Evolutionary conservation across 2,888 invertebrate genomes (phyloP).

Genomic region (Stegana nigrithorax): DNA sequence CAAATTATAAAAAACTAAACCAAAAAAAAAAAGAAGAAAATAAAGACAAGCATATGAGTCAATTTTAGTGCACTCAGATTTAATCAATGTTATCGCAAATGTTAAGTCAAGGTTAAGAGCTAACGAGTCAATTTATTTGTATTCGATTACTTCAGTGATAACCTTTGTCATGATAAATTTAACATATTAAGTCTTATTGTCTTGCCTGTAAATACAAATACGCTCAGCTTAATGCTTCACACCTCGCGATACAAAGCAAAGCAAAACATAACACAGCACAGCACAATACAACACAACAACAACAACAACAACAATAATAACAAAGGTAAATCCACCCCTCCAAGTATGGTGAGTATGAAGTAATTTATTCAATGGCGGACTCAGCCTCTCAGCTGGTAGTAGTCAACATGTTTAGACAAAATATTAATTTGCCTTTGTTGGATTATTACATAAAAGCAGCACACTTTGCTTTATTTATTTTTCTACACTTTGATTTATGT

Average conservation of each 20-base stretch:
- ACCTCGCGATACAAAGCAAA: neutral
- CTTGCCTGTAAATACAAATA: neutral
- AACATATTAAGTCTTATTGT: conserved; percentile 3
- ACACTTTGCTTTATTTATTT: no score
- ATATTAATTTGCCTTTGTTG: conserved; percentile 6
- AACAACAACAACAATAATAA: neutral
- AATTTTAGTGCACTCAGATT: no score
- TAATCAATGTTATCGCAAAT: no score
- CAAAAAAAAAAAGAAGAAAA: no score
- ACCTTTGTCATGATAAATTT: neutral
- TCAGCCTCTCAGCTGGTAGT: neutral
- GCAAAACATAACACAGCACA: neutral
- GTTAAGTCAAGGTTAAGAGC: neutral
- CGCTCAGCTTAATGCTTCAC: conserved; percentile 2
- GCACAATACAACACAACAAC: neutral
- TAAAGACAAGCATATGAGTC: no score
- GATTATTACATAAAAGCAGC: no score
- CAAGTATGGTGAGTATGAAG: neutral
- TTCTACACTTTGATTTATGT: neutral
- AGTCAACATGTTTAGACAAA: conserved; percentile 4
- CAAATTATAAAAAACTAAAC: no score
- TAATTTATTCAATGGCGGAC: neutral
- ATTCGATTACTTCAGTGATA: neutral
- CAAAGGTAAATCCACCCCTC: neutral
- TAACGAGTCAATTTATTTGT: conserved; percentile 4